phyloP scores from a whole-genome alignment of 2,113 vertebrate genomes.

The Talpa occidentalis region DNA sequence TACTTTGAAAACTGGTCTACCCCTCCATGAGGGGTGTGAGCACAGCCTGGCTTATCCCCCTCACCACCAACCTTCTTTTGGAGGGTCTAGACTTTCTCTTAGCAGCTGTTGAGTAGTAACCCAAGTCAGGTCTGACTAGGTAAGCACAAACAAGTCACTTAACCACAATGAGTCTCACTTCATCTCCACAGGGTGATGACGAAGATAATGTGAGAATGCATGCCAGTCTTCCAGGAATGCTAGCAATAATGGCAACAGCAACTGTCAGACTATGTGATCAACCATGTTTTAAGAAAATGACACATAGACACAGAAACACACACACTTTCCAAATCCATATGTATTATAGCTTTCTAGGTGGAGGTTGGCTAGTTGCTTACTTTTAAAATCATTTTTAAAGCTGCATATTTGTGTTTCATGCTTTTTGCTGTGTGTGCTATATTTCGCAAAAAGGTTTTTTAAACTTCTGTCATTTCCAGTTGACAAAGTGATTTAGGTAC shows the following conservation, averaged over 20 bases:
- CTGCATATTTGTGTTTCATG: constrained; percentile 5
- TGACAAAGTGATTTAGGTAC: constrained; percentile 11
- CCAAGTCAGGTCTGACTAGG: background rate
- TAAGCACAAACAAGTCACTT: background rate
- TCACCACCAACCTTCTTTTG: background rate
- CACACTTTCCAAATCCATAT: background rate
- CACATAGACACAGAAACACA: background rate
- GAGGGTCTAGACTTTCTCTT: background rate
- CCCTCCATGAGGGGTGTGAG: background rate
- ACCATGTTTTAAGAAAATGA: constrained; percentile 25
- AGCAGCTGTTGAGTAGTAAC: background rate
- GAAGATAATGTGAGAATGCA: background rate
- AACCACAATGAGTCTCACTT: background rate
- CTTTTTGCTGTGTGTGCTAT: constrained; percentile 6
- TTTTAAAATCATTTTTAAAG: constrained; percentile 38
- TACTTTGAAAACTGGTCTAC: background rate
- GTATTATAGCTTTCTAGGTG: background rate
- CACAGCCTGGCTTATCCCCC: background rate
- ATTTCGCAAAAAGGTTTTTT: background rate
- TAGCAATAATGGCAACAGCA: background rate
- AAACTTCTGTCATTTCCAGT: background rate
- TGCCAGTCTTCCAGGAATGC: background rate
- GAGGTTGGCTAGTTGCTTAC: background rate
- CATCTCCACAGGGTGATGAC: background rate
- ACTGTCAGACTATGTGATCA: background rate